Base-by-base conservation (phyloP, 1,140 invertebrate species). In the Ceratina japonica region DNA sequence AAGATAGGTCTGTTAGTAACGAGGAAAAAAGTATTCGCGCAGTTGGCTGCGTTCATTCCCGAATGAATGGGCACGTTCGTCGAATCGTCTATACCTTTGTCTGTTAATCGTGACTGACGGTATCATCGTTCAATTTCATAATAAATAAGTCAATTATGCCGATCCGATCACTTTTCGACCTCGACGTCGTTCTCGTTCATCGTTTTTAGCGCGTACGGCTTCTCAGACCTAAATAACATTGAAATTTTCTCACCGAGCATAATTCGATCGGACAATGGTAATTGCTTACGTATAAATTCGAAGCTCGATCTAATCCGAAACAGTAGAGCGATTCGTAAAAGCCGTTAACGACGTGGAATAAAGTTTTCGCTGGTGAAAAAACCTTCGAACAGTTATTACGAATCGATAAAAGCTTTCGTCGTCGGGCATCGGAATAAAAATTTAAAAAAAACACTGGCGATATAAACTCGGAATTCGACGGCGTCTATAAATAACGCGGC, bases 381-480 rank as follows among this genome's bases (percentile, higher is more conserved):
- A 71, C 16, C 54, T 59, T 16, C 20, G n/a, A 70, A 56, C 27
- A 3, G 31, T 24, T 71, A 59, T 59, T n/a, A 13, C 54, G 13
- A 71, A 18, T 20, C 69, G 69, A 71, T 71, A 22, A 37, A 70
- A 61, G 27, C 44, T 70, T 70, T 18, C 24, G 20, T 18, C 18
- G n/a, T 13, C 1, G 3, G 10, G 16, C 1, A 37, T 16, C 13
- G 56, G 13, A 0, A 31, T 54, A 16, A 22, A 58, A 61, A 58
- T 22, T 22, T 18, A 61, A 52, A 52, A 52, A 49, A n/a, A 13
- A 49, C 44, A 31, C 20, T 13, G 65, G n/a, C 20, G 24, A 70
- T 61, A 61, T 37, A 22, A 5, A 56, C 44, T 61, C 8, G 44
- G 70, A 77, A 62, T 77, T 77, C 24, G 65, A 44, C 74, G 13